Percentiles rank a stretch among this genome's conserved stretches.
Conservation (phyloP, 2,797 vertebrate species). For the Hydrocynus forskahlii region DNA sequence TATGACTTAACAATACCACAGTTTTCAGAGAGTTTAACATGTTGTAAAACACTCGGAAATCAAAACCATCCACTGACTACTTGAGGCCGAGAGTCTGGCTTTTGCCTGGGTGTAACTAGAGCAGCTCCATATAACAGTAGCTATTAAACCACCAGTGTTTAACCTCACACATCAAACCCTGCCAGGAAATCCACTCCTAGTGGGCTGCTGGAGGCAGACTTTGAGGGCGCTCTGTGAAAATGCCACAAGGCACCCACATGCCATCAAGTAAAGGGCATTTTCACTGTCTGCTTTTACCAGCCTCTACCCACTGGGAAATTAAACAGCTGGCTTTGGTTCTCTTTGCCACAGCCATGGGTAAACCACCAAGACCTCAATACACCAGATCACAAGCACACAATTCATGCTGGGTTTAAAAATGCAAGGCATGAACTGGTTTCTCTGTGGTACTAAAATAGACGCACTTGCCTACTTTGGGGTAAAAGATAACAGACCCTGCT, state of each 20-base stretch:
- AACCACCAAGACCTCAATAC: constrained; percentile 8
- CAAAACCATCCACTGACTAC: not conserved
- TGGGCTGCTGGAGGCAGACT: constrained; percentile 26
- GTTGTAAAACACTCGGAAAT: not conserved
- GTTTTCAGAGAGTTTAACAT: too few relatives aligned
- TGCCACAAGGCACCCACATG: constrained; percentile 40
- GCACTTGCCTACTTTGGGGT: not conserved
- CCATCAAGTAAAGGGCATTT: constrained; percentile 42
- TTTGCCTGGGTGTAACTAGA: constrained; percentile 9
- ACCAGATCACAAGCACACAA: constrained; percentile 17
- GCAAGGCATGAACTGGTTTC: not conserved
- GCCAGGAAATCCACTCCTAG: constrained; percentile 59
- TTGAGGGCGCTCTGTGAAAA: constrained; percentile 28
- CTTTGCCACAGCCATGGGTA: constrained; percentile 22
- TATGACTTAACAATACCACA: not conserved
- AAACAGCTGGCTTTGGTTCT: constrained; percentile 35
- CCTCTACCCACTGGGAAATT: constrained; percentile 9
- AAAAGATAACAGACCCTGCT: constrained; percentile 6
- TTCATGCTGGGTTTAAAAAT: constrained; percentile 1
- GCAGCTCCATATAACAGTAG: constrained; percentile 33
- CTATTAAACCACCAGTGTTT: constrained; percentile 56
- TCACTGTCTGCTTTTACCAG: constrained; percentile 10
- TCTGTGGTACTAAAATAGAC: not conserved
- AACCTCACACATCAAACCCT: constrained; percentile 43
- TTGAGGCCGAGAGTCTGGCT: not conserved